Base-by-base conservation (phyloP, 2,113 vertebrate genomes). In the Indri indri region DNA sequence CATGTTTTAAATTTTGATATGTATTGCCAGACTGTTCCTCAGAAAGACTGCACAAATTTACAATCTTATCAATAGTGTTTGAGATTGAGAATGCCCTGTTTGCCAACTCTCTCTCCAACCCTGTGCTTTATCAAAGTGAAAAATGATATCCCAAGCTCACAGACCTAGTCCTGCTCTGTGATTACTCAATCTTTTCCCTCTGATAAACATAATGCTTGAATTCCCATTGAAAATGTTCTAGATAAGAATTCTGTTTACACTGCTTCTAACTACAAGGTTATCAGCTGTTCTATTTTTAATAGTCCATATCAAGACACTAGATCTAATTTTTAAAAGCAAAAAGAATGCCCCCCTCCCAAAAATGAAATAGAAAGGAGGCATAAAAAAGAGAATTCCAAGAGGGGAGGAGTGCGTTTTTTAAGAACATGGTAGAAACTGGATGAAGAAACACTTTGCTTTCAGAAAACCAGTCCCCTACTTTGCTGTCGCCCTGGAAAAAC, bases 201-300 rank as follows among this genome's bases (percentile, higher is more conserved):
- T 59, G 77, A 73, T 66, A 79, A 96, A 57, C 77, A 16, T 71
- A 79, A 88, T 34, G 45, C 11, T 47, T 59, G 30, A 5, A 54
- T 57, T 93, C 76, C 86, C 82, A 52, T 2, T 91, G 37, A 77
- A 88, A 93, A 79, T 91, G 87, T 88, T 91, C 63, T 47, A 54
- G 63, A 52, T 34, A 68, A 83, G 70, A 91, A 85, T 70, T 57
- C 2, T 89, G 59, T 40, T 65, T 65, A 66, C 23, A 88, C 47
- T 12, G 23, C 73, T 54, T 91, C 54, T 68, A 76, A 80, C 82
- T 13, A 68, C 25, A 47, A 84, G 50, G 79, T 80, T 95, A 77
- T 76, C 52, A 71, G 45, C 13, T 32, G 40, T 57, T 47, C 66
- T 94, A 25, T 85, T 77, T 77, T 95, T 74, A 80, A 54, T 10